Percentiles rank a stretch among this genome's conserved stretches.
Evolutionary conservation across 2,888 invertebrate species (phyloP).

Genomic region (Callosobruchus maculatus): DNA sequence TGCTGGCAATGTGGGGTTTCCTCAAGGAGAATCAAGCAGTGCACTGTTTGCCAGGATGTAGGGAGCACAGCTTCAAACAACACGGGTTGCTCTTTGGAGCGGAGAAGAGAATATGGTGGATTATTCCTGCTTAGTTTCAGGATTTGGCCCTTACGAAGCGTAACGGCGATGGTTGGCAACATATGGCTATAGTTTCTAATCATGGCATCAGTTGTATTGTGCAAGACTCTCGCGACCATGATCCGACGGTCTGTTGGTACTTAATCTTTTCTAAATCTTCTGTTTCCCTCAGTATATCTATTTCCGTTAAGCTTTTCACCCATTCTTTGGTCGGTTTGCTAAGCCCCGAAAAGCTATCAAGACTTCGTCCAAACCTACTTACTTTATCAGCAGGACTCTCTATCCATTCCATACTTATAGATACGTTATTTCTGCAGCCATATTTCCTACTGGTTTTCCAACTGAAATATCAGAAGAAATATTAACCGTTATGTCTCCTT

Average conservation of each 20-base stretch:
- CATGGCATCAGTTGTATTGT: too few species aligned
- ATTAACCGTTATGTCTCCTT: conserved; percentile 9
- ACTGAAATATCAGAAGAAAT: conserved; percentile 26
- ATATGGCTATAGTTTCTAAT: too few species aligned
- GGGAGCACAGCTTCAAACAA: background rate
- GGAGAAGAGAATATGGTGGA: background rate
- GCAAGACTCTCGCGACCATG: too few species aligned
- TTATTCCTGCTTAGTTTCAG: background rate
- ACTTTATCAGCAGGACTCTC: background rate
- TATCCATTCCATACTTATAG: conserved; percentile 41
- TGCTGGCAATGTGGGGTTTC: background rate
- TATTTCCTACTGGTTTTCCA: conserved; percentile 10
- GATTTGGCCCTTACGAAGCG: too few species aligned
- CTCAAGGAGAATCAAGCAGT: background rate
- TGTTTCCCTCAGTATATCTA: background rate
- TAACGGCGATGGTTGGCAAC: too few species aligned
- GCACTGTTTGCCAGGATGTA: background rate
- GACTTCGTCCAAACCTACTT: background rate
- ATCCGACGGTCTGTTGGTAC: too few species aligned
- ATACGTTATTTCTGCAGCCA: conserved; percentile 1
- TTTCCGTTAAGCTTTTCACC: background rate
- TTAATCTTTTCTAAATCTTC: background rate
- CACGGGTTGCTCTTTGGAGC: background rate
- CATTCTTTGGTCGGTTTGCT: background rate
- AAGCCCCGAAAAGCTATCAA: background rate